Base-by-base conservation (phyloP, 2,797 vertebrate genomes). In the Mastacembelus armatus region DNA sequence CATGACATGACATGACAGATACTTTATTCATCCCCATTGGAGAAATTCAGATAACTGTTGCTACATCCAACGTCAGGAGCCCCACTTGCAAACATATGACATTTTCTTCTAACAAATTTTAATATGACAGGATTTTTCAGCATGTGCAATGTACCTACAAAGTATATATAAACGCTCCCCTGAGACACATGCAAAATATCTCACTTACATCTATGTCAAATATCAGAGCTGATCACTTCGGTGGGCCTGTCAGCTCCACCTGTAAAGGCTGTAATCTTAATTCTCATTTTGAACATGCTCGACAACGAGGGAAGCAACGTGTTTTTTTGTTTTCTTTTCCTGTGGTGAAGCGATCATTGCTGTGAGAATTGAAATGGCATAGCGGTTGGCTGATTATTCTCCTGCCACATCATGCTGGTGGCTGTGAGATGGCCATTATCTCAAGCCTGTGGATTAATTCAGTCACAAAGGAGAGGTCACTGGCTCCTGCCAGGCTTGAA, bases 381-480 rank as follows among this genome's bases (percentile, higher is more conserved):
- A 18, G 75, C 0, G 68, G 68, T 40, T 55, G 74, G 74, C 55
- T 69, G 84, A 88, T 86, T 85, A 86, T 77, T 84, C 82, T 81
- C 76, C 75, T 65, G 67, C 76, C 81, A 67, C 83, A 68, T 81
- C 51, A 75, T 58, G 80, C 71, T 40, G 15, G 60, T 61, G 80
- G 68, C 79, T 61, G 68, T 81, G 85, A 84, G 86, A 85, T 12
- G 60, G 81, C 79, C 80, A 86, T 89, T 89, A 91, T 87, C 83
- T 89, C 73, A 72, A 70, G 67, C 73, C 80, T 0, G 19, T 24
- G 77, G 84, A 88, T 89, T 84, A 80, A 88, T 88, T 88, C 77
- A 66, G 82, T 71, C 83, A 86, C 85, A 89, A 88, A 86, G 79
- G 74, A 86, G 80, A 88, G 88, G 90, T 89, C 87, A 77, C 21